Evolutionary conservation across 2,797 vertebrate genomes (phyloP), one percentile per base, ranked within the genome.

Genomic region (Fistularia commersonii): DNA sequence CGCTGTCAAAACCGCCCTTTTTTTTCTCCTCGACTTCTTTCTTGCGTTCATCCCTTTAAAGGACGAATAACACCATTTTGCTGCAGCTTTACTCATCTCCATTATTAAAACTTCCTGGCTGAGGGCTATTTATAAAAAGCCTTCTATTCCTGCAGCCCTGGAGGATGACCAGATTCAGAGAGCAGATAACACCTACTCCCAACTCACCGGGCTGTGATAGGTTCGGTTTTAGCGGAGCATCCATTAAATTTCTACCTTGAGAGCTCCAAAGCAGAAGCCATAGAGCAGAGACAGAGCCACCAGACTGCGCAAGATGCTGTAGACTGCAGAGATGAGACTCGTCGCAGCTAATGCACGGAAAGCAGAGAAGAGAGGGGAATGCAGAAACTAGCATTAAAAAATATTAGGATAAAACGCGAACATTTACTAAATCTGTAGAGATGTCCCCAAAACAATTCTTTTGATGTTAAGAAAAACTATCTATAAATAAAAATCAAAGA

Each of bases 241-340:
- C 6, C 42, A 41, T 15, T 51, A 41, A 0, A 31, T 57, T 56
- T 61, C 71, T 87, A 98, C 97, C 94, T 95, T 97, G 57, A 99
- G 91, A 11, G 97, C 93, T 6, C 89, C 93, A 42, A 96, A 94
- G 87, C 96, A 97, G 78, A 99, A 92, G 2, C 86, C 87, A 0
- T 96, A 95, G 0, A 99, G 91, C 56, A 95, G 80, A 34, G 84
- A 76, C 1, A 94, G 76, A 3, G 89, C 90, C 0, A 88, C 44
- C 60, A 90, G 79, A 51, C 96, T 99, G 63, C 95, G 89, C 5
- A 88, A 82, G 80, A 98, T 88, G 60, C 94, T 90, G 81, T 94
- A 97, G 0, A 97, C 12, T 0, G 96, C 94, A 8, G 97, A 96
- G 1, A 86, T 34, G 0, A 96, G 82, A 14, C 96, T 96, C 0